Base-by-base conservation (phyloP, 2,888 invertebrate genomes). In the Drosophila paramelanica region DNA sequence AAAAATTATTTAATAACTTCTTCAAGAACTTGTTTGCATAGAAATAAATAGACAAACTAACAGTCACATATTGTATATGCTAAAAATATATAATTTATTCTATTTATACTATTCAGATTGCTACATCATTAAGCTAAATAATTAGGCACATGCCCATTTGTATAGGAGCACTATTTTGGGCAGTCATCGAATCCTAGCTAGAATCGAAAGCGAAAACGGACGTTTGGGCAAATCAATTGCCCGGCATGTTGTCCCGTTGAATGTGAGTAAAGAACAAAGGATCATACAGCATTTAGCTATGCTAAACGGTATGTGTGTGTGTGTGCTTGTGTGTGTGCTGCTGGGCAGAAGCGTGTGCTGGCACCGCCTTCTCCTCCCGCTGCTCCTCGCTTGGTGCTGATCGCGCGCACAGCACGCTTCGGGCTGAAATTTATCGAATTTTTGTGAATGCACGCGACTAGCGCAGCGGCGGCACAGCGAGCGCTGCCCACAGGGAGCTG, bases 321-420 rank as follows among this genome's bases (percentile, higher is more conserved):
- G 49, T 51, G 14, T 33, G 31, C 8, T 6, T 27, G 27, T 7
- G 6, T 27, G 27, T 27, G 20, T 20, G 20, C 3, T 8, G 31
- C 31, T 2, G 31, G 50, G 56, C 55, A 38, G 31, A 59, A 56
- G 70, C 49, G 67, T 65, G 61, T 17, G 42, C 14, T 27, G 46
- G 27, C 27, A 46, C 20, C 50, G 57, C 46, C 65, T 45, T 7
- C 36, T 20, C 8, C 33, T 6, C 20, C 27, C 20, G 14, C 17
- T 41, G 3, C n/a, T n/a, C 20, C 55, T 55, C n/a, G 5, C 38
- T 27, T 7, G 13, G 49, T 25, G 23, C 57, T 67, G 64, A 68
- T 79, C 82, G 87, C 64, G 84, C 73, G 82, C 89, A 68, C 82
- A 77, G 87, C 77, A 76, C 80, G 82, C 71, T 55, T 58, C 55